Evolutionary conservation across 2,797 vertebrate species (phyloP), one percentile per base, ranked within the genome.

Genomic region (Toxotes lorentzi): DNA sequence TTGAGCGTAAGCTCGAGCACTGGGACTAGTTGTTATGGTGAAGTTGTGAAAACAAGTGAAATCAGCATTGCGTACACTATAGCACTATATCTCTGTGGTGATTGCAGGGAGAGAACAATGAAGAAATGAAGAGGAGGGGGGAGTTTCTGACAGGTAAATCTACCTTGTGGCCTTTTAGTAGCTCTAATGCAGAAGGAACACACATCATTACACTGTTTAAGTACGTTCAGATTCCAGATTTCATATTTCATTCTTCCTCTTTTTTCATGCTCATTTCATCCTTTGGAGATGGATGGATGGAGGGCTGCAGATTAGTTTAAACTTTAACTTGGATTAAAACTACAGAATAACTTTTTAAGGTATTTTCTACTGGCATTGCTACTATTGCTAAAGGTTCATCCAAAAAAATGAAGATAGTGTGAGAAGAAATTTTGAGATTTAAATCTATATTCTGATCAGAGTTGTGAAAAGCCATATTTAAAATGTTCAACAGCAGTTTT

Each of bases 71-170:
- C 4, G 0, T 21, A 4, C 6, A 16, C 32, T n/a, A 0, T 9
- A 21, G 16, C 45, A 6, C 34, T 4, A 7, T 1, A 19, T 0
- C n/a, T 32, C 47, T 61, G 0, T 21, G 69, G 32, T 73, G 16
- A 38, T 59, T 71, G 23, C 76, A 90, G 88, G 50, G 67, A 48
- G 84, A 59, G 24, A 76, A 1, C 30, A 66, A 43, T 16, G 76
- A 83, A 4, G 78, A 82, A 16, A 66, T 72, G 75, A 90, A 74
- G 72, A 80, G 59, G 74, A 86, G 65, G 41, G 86, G 84, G 1
- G 79, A 80, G 38, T 47, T 85, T 16, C 79, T 88, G 43, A 84
- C 88, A 81, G 63, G 88, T 90, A 27, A 79, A 19, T 56, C 41
- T 13, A 19, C 23, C 10, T 5, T 23, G 10, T 11, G 45, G 2